Evolutionary conservation across 2,113 vertebrate genomes (phyloP).

Genomic region (Poicephalus gulielmi): DNA sequence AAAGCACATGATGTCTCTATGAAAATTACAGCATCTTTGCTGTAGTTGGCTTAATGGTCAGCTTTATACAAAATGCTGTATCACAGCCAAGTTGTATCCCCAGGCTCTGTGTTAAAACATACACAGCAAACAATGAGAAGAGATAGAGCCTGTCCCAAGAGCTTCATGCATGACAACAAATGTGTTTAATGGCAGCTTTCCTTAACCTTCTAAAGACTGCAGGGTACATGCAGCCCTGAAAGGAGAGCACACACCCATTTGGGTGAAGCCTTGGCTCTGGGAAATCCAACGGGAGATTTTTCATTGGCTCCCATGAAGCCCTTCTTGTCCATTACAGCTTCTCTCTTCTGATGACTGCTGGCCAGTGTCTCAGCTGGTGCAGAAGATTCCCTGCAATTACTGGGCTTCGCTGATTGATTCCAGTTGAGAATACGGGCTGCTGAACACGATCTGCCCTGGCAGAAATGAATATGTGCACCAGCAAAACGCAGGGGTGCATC

Average conservation of each 20-base stretch:
- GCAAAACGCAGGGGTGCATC: not conserved
- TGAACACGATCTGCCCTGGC: not conserved
- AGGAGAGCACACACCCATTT: not conserved
- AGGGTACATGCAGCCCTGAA: not conserved
- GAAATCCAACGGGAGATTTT: not conserved
- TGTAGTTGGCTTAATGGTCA: conserved; percentile 35
- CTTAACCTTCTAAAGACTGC: not conserved
- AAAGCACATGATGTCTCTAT: conserved; percentile 62
- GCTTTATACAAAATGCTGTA: conserved; percentile 53
- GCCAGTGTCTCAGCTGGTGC: not conserved
- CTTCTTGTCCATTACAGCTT: not conserved
- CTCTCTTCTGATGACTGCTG: not conserved
- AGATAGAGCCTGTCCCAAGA: conserved; percentile 54
- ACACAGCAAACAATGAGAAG: conserved; percentile 46
- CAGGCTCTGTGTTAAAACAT: conserved; percentile 48
- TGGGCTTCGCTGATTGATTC: not conserved
- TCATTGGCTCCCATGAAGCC: not conserved
- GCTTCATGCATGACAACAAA: conserved; percentile 39
- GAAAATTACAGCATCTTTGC: conserved; percentile 56
- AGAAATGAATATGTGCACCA: not conserved
- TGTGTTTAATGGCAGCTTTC: conserved; percentile 18
- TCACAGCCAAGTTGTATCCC: conserved; percentile 37
- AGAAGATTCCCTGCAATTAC: not conserved
- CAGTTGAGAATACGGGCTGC: not conserved
- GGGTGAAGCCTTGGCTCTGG: not conserved